Evolutionary conservation across 2,113 vertebrate genomes (phyloP).

Genomic region (Andinoacara biseriatus): DNA sequence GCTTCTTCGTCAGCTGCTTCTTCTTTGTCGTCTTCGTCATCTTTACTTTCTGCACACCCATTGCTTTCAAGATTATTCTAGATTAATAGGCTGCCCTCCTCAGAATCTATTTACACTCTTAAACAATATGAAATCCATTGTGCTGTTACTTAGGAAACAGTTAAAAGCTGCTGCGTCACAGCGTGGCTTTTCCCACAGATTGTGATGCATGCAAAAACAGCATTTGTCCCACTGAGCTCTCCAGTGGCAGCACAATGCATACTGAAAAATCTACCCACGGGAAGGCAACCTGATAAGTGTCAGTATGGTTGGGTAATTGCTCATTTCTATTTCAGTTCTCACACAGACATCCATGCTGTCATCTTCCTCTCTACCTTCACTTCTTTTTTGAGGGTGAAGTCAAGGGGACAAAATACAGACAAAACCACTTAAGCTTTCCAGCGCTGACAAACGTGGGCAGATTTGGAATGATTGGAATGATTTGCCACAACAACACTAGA

Average conservation of each 20-base stretch:
- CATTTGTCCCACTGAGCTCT: conserved; percentile 31
- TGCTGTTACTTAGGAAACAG: conserved; percentile 35
- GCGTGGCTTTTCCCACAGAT: background rate
- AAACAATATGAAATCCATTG: conserved; percentile 17
- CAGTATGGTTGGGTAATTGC: conserved; percentile 39
- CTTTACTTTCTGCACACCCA: conserved; percentile 26
- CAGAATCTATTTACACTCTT: conserved; percentile 17
- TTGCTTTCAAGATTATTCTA: conserved; percentile 39
- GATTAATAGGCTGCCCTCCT: conserved; percentile 11
- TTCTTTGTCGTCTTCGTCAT: conserved; percentile 25
- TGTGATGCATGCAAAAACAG: background rate
- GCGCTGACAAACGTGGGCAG: background rate
- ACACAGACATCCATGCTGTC: conserved; percentile 26
- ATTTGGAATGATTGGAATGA: background rate
- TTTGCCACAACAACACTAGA: background rate
- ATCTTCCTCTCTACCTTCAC: background rate
- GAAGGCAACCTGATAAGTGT: conserved; percentile 20
- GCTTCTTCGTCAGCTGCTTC: conserved; percentile 41
- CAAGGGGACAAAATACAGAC: background rate
- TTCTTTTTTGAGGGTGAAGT: conserved; percentile 4
- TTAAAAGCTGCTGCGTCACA: conserved; percentile 29
- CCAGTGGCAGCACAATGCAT: conserved; percentile 19
- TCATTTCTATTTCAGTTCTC: conserved; percentile 48
- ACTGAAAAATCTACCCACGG: conserved; percentile 28
- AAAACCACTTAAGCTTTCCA: background rate